These are phyloP conservation scores for Pandemis cinnamomeana DNA, from an alignment of 2,888 invertebrate species.

Conservation along the genomic window DNA sequence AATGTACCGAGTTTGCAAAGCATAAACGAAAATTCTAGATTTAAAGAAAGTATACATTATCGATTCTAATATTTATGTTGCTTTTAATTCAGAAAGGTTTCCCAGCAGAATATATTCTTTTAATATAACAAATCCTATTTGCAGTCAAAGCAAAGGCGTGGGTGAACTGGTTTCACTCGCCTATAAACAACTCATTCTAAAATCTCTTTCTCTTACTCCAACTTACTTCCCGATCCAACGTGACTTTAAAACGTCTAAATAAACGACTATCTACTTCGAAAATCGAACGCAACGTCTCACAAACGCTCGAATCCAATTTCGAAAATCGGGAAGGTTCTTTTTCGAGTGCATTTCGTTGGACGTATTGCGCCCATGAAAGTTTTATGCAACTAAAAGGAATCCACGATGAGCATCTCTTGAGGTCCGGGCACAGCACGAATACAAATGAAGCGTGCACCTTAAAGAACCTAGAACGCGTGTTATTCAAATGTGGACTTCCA, in stretches of 20 bases:
- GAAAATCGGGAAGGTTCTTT: conserved; percentile 36
- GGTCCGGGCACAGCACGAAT: conserved; percentile 34
- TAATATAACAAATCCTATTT: not conserved
- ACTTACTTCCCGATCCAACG: not conserved
- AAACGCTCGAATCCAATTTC: conserved; percentile 39
- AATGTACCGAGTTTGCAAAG: too few relatives aligned
- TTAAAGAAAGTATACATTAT: too few relatives aligned
- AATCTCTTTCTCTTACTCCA: conserved; percentile 2
- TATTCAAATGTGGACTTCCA: conserved; percentile 30
- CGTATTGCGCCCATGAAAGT: conserved; percentile 42
- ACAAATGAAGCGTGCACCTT: conserved; percentile 40
- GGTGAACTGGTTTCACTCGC: not conserved
- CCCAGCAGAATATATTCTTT: not conserved
- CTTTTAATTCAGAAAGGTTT: too few relatives aligned
- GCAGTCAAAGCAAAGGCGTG: not conserved
- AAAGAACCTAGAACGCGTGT: conserved; percentile 28
- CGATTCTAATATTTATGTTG: too few relatives aligned
- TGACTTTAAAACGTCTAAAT: conserved; percentile 6
- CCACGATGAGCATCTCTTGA: conserved; percentile 39
- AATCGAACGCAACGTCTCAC: conserved; percentile 35
- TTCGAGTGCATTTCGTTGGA: conserved; percentile 38
- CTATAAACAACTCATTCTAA: not conserved
- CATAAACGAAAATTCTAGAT: too few relatives aligned
- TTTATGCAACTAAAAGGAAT: conserved; percentile 43
- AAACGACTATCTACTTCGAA: conserved; percentile 18